phyloP scores from a whole-genome alignment of 2,113 vertebrate species.

The Vimba vimba region DNA sequence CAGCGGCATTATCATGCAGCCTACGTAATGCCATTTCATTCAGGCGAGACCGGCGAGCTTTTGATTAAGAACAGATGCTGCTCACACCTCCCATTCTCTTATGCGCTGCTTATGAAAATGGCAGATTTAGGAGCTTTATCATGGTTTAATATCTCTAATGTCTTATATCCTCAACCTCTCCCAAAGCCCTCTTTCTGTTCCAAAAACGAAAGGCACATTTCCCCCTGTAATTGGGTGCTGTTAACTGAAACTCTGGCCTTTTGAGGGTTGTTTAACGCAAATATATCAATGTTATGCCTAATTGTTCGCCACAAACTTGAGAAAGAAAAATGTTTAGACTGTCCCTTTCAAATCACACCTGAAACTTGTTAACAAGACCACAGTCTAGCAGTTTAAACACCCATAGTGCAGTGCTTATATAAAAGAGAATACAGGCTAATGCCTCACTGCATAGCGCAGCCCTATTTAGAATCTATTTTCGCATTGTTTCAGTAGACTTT shows the following conservation, averaged over 20 bases:
- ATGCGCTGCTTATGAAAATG: constrained; percentile 37
- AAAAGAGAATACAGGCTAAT: too few species aligned
- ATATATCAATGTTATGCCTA: neutral
- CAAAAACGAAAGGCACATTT: neutral
- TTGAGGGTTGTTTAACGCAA: constrained; percentile 26
- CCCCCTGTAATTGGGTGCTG: constrained; percentile 30
- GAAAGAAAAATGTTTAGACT: neutral
- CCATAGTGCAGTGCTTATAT: too few species aligned
- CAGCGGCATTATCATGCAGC: constrained; percentile 39
- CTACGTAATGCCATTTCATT: constrained; percentile 30
- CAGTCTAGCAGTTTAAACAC: neutral
- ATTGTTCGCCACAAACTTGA: neutral
- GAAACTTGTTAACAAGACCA: neutral
- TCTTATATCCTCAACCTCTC: constrained; percentile 33
- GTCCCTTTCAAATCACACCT: neutral
- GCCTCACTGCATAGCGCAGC: too few species aligned
- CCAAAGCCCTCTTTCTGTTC: neutral
- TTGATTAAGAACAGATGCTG: constrained; percentile 51
- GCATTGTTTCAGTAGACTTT: too few species aligned
- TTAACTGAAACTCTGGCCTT: neutral
- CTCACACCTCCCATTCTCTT: constrained; percentile 42
- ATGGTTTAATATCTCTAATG: constrained; percentile 43
- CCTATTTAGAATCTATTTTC: too few species aligned
- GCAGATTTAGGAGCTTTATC: constrained; percentile 46
- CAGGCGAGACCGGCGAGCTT: constrained; percentile 33